phyloP scores from a whole-genome alignment of 2,797 vertebrate genomes.

The Emys orbicularis region DNA sequence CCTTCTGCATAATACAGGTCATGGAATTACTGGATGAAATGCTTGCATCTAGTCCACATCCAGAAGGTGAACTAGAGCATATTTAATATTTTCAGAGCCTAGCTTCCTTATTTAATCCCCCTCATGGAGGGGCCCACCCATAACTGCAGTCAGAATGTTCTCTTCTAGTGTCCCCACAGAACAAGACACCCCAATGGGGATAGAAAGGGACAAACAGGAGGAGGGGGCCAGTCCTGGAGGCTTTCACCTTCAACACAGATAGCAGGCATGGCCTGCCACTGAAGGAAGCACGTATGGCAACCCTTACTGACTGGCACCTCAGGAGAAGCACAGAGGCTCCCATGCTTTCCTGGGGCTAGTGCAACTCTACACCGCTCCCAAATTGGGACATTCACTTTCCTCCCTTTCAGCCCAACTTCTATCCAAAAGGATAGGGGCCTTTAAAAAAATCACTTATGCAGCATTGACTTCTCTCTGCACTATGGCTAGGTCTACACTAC shows the following conservation, averaged over 20 bases:
- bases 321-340: background rate
- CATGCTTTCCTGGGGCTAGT: background rate
- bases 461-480: background rate
- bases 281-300: background rate
- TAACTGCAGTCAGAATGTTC: background rate
- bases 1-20: background rate
- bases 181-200: accelerated
- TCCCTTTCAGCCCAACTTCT: background rate
- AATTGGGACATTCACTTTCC: background rate
- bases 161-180: accelerated
- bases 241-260: background rate
- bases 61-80: background rate
- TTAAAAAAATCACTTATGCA: background rate
- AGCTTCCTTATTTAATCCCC: background rate
- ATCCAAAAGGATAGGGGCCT: too few species aligned
- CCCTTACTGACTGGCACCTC: accelerated
- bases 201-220: background rate
- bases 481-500: too few species aligned
- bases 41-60: background rate
- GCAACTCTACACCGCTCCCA: accelerated
- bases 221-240: too few species aligned
- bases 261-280: background rate
- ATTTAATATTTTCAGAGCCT: accelerated
- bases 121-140: background rate
- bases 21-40: background rate